phyloP scores from a whole-genome alignment of 2,888 invertebrate genomes.

The Zygogramma bicolorata region DNA sequence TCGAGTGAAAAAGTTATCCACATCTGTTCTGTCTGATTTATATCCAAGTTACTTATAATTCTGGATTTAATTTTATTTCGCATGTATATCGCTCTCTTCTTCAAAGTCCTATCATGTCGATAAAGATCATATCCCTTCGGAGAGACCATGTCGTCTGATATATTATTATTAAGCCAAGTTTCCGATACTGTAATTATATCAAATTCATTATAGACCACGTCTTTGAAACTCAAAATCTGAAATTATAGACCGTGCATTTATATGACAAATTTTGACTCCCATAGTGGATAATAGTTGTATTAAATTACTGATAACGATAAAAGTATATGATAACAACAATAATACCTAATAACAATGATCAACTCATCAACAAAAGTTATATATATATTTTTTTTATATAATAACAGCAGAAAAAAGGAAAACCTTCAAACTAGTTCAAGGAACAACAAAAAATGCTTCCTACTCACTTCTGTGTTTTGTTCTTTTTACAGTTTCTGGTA shows the following conservation, averaged over 20 bases:
- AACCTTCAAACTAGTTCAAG: no score
- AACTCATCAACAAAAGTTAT: no score
- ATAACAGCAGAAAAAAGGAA: no score
- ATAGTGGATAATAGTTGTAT: no score
- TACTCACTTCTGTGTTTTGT: no score
- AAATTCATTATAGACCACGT: not conserved
- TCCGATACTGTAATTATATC: not conserved
- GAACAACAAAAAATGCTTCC: no score
- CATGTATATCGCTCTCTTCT: not conserved
- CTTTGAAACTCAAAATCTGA: not conserved
- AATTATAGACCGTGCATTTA: not conserved
- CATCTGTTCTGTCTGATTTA: not conserved
- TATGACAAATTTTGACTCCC: not conserved
- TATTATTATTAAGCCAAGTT: not conserved
- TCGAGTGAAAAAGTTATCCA: not conserved
- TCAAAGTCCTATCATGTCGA: not conserved
- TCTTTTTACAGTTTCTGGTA: no score
- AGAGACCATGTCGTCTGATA: not conserved
- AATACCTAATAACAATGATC: no score
- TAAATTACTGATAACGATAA: no score
- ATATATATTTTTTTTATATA: no score
- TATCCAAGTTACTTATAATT: not conserved
- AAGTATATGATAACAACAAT: no score
- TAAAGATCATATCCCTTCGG: not conserved
- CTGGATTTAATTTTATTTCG: not conserved